phyloP scores from a whole-genome alignment of 2,797 vertebrate species.

The Etheostoma perlongum region DNA sequence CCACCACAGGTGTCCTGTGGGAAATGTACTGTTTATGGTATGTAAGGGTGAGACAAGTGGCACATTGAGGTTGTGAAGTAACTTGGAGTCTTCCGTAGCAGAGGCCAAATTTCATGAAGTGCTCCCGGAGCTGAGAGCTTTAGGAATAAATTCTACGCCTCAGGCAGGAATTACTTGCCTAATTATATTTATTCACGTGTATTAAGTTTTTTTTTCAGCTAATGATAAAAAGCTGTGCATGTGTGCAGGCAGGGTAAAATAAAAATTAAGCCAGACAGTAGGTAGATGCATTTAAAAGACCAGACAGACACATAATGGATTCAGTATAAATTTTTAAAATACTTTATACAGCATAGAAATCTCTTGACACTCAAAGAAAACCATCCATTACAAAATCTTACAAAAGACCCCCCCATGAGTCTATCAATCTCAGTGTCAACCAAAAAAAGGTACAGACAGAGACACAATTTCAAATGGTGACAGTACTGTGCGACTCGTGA shows the following conservation, averaged over 20 bases:
- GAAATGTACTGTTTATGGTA: conserved; percentile 56
- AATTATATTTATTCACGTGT: conserved; percentile 11
- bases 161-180: conserved; percentile 19
- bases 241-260: neutral
- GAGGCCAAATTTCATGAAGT: conserved; percentile 21
- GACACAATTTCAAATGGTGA: conserved; percentile 75
- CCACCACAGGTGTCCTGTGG: conserved; percentile 73
- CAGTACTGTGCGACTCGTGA: conserved; percentile 67
- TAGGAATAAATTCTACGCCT: conserved; percentile 27
- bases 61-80: conserved; percentile 47
- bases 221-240: neutral
- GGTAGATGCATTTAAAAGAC: conserved; percentile 51
- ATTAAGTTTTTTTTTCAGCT: conserved; percentile 21
- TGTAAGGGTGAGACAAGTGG: conserved; percentile 63
- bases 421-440: conserved; percentile 75
- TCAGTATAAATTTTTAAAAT: conserved; percentile 89
- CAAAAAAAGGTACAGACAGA: conserved; percentile 78
- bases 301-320: conserved; percentile 74
- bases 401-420: conserved; percentile 73
- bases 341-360: conserved; percentile 89
- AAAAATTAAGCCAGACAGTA: conserved; percentile 38
- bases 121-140: conserved; percentile 24
- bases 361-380: conserved; percentile 82
- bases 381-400: conserved; percentile 85
- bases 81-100: neutral